phyloP scores from a whole-genome alignment of 2,888 invertebrate genomes.

The Calameuta filiformis region DNA sequence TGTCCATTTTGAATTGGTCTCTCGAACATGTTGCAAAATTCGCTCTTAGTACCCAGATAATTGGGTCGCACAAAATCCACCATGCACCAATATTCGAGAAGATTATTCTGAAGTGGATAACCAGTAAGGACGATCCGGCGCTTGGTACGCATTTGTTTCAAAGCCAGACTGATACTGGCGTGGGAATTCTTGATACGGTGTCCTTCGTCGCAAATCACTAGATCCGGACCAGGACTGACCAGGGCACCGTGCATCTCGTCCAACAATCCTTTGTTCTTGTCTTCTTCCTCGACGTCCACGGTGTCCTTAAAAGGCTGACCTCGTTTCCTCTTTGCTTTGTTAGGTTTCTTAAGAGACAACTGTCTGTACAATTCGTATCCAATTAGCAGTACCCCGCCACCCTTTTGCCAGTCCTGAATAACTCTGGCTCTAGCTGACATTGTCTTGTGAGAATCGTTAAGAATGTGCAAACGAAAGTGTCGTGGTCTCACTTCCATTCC shows the following conservation, averaged over 20 bases:
- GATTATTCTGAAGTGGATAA: slow-evolving; percentile 97
- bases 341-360: slow-evolving; percentile 82
- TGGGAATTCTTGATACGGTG: slow-evolving; percentile 98
- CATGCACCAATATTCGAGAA: slow-evolving; percentile 98
- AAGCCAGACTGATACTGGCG: slow-evolving; percentile 93
- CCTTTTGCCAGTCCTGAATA: slow-evolving; percentile 84
- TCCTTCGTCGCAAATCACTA: slow-evolving; percentile 96
- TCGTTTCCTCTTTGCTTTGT: slow-evolving; percentile 71
- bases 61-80: slow-evolving; percentile 98
- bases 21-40: slow-evolving; percentile 99
- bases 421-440: slow-evolving; percentile 89
- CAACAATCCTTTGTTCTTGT: slow-evolving; percentile 78
- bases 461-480: slow-evolving; percentile 86
- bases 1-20: slow-evolving; percentile 98
- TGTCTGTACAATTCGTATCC: slow-evolving; percentile 97
- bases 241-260: slow-evolving; percentile 88
- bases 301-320: slow-evolving; percentile 66
- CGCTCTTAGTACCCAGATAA: slow-evolving; percentile 95
- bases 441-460: slow-evolving; percentile 96
- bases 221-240: slow-evolving; percentile 91
- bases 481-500: slow-evolving; percentile 71
- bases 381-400: slow-evolving; percentile 94
- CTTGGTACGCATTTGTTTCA: slow-evolving; percentile 95
- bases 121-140: slow-evolving; percentile 96
- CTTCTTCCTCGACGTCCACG: slow-evolving; percentile 70